Conservation (phyloP, 2,888 invertebrate species). For the Drosophila quinaria region DNA sequence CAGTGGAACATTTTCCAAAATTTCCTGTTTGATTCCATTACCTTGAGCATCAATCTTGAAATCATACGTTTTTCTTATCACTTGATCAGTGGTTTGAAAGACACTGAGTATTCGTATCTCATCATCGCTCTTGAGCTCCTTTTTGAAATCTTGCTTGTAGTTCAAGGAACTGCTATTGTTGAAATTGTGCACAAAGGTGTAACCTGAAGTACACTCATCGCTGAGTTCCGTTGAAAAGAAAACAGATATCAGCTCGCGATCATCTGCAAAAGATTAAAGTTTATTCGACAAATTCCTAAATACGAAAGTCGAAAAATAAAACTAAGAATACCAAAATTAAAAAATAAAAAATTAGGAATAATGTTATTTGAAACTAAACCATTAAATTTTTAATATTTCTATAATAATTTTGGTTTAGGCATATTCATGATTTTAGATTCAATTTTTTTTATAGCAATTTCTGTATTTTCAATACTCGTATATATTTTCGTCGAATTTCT, state of each 20-base stretch:
- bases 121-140: conserved; percentile 9
- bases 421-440: no score
- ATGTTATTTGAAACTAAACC: no score
- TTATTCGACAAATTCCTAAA: neutral
- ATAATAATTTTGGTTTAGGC: no score
- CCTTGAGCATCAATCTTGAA: conserved; percentile 15
- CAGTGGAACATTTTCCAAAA: neutral
- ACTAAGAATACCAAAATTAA: no score
- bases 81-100: conserved; percentile 8
- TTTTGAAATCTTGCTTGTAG: conserved; percentile 6
- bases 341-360: no score
- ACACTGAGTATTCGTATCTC: conserved; percentile 3
- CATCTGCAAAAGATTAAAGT: conserved; percentile 7
- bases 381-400: no score
- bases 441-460: no score
- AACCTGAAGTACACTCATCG: conserved; percentile 1
- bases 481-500: no score
- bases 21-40: neutral
- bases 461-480: no score
- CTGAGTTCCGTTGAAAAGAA: conserved; percentile 22
- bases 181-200: neutral
- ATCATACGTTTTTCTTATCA: conserved; percentile 1
- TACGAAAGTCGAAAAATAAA: no score
- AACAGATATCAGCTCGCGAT: neutral
- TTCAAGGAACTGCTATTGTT: neutral